phyloP scores from a whole-genome alignment of 2,888 invertebrate genomes.

The Clunio marinus region DNA sequence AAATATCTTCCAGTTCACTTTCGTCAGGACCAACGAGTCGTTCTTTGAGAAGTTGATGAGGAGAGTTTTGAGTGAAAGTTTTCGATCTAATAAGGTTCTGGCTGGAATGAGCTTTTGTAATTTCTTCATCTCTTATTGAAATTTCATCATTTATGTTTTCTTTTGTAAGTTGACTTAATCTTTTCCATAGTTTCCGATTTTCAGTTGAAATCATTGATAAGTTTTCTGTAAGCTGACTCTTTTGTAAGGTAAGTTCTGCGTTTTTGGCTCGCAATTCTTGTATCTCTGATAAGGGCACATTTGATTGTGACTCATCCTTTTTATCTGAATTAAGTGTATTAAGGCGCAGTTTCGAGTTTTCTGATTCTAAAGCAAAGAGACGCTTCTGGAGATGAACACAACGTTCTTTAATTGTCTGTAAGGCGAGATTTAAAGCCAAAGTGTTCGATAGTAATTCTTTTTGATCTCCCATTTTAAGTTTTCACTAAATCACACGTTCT shows the following conservation, averaged over 20 bases:
- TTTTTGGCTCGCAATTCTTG: slow-evolving; percentile 59
- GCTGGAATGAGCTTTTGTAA: slow-evolving; percentile 41
- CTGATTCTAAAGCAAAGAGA: slow-evolving; percentile 66
- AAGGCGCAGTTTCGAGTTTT: slow-evolving; percentile 62
- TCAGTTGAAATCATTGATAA: slow-evolving; percentile 77
- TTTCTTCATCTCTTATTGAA: slow-evolving; percentile 1
- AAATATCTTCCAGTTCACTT: slow-evolving; percentile 72
- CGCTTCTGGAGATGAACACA: slow-evolving; percentile 71
- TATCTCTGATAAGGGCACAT: slow-evolving; percentile 50
- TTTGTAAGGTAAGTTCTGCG: slow-evolving; percentile 67
- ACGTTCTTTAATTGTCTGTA: slow-evolving; percentile 77
- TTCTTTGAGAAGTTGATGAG: slow-evolving; percentile 55
- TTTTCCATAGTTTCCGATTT: slow-evolving; percentile 74
- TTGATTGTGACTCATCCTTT: slow-evolving; percentile 47
- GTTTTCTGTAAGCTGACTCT: slow-evolving; percentile 70
- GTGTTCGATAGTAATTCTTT: slow-evolving; percentile 16
- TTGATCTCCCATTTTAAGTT: background rate
- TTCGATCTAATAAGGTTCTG: slow-evolving; percentile 56
- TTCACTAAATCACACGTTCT: no score
- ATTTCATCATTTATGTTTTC: slow-evolving; percentile 50
- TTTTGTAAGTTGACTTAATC: slow-evolving; percentile 61
- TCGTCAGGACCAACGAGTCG: slow-evolving; percentile 54
- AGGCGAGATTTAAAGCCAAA: slow-evolving; percentile 64
- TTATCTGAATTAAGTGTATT: background rate
- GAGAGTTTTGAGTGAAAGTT: slow-evolving; percentile 66